Base-by-base conservation (phyloP, 2,797 vertebrate species). In the Phrynocephalus vlangalii region DNA sequence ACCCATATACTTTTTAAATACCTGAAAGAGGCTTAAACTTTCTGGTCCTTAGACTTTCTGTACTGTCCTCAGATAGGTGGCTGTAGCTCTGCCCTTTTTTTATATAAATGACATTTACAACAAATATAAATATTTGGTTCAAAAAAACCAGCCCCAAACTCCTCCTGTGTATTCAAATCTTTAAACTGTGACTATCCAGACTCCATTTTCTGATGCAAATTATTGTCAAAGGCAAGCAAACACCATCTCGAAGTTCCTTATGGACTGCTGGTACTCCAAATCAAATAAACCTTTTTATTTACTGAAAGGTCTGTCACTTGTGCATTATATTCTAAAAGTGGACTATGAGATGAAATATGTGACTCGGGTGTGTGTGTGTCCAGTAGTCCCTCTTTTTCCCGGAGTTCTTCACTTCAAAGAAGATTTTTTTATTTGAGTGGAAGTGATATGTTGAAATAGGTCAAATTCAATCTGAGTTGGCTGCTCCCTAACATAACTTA, bases 401-500 rank as follows among this genome's bases (percentile, higher is more conserved):
- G 60, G 56, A 9, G 60, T 22, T 38, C 76, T 28, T 90, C 56
- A 77, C 77, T 71, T 71, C 82, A 85, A 85, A 88, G n/a, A 33
- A 38, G 2, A 1, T 52, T 38, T 84, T 44, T 0, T 79, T 90
- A 73, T 44, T 90, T 8, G 81, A 92, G 73, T 67, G 68, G 79
- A 44, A 79, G 15, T 82, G 33, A 88, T 84, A 72, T 70, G 86
- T 71, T 15, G 20, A 72, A 71, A n/a, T 28, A 16, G 92, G 67
- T 83, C 90, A 91, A 20, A 9, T 68, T 67, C 91, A 75, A 68
- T 77, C 87, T 16, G 0, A 24, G 80, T 50, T 92, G 91, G 90
- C 90, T 90, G 80, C 63, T 88, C 77, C 90, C 91, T 30, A 87
- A 89, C 83, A 82, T 38, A 30, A 78, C 77, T 82, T 88, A 94